Conservation (phyloP, 2,888 invertebrate genomes). For the Enoplolaimus lenunculus region DNA sequence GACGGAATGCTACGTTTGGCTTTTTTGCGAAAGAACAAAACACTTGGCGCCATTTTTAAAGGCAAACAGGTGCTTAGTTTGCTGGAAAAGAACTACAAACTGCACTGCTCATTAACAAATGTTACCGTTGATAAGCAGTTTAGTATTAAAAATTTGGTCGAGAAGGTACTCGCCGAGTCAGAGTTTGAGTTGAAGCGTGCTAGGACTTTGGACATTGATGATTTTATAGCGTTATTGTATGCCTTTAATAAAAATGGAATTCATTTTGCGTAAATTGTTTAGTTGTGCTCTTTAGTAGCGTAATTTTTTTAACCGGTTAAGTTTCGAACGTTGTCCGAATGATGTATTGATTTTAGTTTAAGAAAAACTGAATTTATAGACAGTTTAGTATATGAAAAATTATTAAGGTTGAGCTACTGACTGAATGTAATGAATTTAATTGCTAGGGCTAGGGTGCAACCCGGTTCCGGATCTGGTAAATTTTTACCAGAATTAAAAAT, state of each 20-base stretch:
- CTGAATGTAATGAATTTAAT: no score
- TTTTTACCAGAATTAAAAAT: no score
- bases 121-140: slow-evolving; percentile 61
- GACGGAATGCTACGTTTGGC: slow-evolving; percentile 88
- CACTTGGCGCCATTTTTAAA: slow-evolving; percentile 75
- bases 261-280: slow-evolving; percentile 68
- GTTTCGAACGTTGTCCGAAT: no score
- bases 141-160: slow-evolving; percentile 65
- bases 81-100: slow-evolving; percentile 75
- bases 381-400: no score
- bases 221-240: slow-evolving; percentile 71
- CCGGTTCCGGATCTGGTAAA: no score
- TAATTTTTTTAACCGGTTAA: no score
- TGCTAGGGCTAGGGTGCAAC: no score
- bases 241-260: slow-evolving; percentile 80
- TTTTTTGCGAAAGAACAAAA: slow-evolving; percentile 92
- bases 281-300: no score
- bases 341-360: no score
- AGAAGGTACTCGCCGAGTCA: slow-evolving; percentile 54
- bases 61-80: slow-evolving; percentile 54
- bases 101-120: slow-evolving; percentile 72
- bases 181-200: slow-evolving; percentile 65
- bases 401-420: no score
- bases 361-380: no score
- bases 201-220: slow-evolving; percentile 85